These are phyloP conservation scores for Solea solea DNA, from an alignment of 2,113 vertebrate genomes.

Conservation along the genomic window DNA sequence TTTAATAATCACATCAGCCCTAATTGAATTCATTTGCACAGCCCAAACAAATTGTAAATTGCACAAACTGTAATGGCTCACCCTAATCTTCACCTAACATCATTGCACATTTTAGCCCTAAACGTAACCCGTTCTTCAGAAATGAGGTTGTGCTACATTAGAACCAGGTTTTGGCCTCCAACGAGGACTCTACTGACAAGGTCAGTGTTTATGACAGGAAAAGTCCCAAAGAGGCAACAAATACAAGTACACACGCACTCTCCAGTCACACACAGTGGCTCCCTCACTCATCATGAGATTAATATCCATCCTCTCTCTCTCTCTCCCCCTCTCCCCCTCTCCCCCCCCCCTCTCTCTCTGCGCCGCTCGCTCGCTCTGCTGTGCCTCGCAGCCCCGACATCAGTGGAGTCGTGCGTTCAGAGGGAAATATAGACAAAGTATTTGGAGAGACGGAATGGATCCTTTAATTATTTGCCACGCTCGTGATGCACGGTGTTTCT, in stretches of 20 bases:
- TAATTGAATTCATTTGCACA: no score
- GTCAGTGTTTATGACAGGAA: no score
- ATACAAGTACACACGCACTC: conserved; percentile 8
- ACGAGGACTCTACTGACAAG: no score
- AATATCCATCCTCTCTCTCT: conserved; percentile 61
- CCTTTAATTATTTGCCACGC: conserved; percentile 71
- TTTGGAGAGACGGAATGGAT: conserved; percentile 64
- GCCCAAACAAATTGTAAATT: no score
- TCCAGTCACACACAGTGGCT: conserved; percentile 43
- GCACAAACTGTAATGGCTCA: no score
- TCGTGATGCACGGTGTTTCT: conserved; percentile 60
- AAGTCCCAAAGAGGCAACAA: no score
- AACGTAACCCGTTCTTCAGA: no score
- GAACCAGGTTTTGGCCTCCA: no score
- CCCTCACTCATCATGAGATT: conserved; percentile 68
- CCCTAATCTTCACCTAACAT: no score
- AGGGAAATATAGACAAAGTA: conserved; percentile 75
- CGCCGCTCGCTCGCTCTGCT: conserved; percentile 13
- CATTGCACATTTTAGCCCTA: no score
- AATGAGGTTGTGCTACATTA: no score
- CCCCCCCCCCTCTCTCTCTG: conserved; percentile 20
- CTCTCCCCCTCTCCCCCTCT: conserved; percentile 30
- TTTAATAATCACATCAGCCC: no score
- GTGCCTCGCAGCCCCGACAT: conserved; percentile 33
- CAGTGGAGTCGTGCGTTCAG: conserved; percentile 53